These are phyloP conservation scores for Argopecten irradians DNA, from an alignment of 1,140 invertebrate species.

Conservation along the genomic window DNA sequence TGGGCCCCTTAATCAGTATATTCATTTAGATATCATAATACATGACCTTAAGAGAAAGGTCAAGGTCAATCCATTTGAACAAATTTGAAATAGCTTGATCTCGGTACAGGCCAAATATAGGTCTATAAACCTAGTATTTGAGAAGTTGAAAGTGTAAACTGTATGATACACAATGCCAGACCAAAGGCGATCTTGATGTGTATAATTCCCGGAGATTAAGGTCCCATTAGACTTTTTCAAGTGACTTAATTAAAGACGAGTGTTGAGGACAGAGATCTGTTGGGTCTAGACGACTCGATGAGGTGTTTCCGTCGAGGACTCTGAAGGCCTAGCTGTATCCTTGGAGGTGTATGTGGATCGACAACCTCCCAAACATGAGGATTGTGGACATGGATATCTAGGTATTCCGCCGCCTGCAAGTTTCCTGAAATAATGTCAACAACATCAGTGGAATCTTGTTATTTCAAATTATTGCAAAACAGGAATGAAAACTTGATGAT, in stretches of 20 bases:
- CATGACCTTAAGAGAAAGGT: no score
- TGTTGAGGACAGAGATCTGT: conserved; percentile 24
- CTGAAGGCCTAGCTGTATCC: conserved; percentile 62
- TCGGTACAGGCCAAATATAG: no score
- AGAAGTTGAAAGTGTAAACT: no score
- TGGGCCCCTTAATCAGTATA: no score
- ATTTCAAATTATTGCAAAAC: background rate
- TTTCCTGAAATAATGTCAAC: conserved; percentile 54
- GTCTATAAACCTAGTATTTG: no score
- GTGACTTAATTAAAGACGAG: background rate
- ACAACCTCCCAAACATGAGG: conserved; percentile 66
- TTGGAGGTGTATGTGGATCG: conserved; percentile 65
- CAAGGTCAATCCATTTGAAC: no score
- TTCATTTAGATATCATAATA: no score
- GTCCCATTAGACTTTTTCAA: no score
- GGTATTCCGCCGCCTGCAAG: conserved; percentile 59
- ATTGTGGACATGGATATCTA: conserved; percentile 59
- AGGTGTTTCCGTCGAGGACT: conserved; percentile 60
- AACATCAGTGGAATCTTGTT: background rate
- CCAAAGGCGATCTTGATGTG: no score
- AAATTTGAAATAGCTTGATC: no score
- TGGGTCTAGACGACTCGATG: conserved; percentile 52
- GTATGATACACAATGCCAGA: no score
- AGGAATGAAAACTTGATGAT: background rate
- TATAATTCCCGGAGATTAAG: no score